phyloP scores from a whole-genome alignment of 2,113 vertebrate species.

The Gorsachius goisagi region DNA sequence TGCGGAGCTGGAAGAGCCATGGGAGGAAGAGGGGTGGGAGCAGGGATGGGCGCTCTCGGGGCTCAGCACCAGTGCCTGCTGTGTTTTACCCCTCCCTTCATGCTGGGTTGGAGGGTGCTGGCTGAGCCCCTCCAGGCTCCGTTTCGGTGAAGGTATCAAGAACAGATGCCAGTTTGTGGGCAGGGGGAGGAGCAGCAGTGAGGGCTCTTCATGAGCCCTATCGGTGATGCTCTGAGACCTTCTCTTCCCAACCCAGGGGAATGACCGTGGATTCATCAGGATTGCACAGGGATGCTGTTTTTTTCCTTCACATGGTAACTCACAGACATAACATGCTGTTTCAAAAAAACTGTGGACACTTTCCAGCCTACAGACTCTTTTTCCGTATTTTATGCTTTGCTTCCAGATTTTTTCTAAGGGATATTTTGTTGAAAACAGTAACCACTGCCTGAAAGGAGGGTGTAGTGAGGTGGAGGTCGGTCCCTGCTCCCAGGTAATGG shows the following conservation, averaged over 20 bases:
- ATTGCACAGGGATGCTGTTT: background rate
- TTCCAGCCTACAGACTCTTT: background rate
- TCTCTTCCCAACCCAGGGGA: background rate
- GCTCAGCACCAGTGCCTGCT: background rate
- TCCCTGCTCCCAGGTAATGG: too few species aligned
- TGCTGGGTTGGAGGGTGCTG: background rate
- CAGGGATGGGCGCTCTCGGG: accelerated
- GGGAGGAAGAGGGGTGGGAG: background rate
- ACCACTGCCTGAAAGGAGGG: too few species aligned
- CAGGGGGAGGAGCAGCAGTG: background rate
- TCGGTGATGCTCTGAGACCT: background rate
- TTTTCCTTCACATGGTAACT: background rate
- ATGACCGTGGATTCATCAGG: background rate
- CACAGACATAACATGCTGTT: background rate
- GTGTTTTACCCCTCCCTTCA: background rate
- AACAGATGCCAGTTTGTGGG: background rate
- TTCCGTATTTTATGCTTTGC: background rate
- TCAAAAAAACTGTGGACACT: background rate
- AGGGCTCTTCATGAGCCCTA: background rate
- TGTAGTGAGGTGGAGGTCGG: too few species aligned
- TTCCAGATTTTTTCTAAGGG: background rate
- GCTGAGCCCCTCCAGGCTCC: background rate
- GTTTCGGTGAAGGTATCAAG: background rate
- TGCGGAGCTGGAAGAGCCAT: background rate
- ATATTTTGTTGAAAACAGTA: background rate